Percentiles rank a stretch among this genome's conserved stretches.
Evolutionary conservation across 2,797 vertebrate species (phyloP).

Genomic region (Gallinago stenura): DNA sequence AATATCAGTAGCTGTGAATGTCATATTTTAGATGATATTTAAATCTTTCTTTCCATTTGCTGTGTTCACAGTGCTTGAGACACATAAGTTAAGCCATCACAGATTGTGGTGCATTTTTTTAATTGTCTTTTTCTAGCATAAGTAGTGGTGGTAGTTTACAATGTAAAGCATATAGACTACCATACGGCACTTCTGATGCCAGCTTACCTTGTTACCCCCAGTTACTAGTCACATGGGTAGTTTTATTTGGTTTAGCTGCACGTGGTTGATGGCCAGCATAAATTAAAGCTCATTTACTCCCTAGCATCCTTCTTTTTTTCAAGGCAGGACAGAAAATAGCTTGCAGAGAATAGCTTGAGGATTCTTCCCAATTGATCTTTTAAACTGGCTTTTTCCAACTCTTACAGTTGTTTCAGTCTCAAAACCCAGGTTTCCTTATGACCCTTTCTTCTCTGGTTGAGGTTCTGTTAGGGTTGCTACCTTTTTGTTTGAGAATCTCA

Average conservation of each 20-base stretch:
- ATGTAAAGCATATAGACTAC: background rate
- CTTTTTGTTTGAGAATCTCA: background rate
- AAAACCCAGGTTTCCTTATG: background rate
- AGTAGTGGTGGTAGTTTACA: background rate
- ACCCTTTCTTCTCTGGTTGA: background rate
- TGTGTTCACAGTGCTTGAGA: background rate
- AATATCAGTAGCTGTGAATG: constrained; percentile 42
- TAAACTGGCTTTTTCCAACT: background rate
- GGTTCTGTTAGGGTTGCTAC: background rate
- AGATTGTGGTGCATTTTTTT: background rate
- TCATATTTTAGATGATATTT: constrained; percentile 26
- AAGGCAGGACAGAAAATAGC: background rate
- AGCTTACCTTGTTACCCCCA: background rate
- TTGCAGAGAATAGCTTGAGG: background rate
- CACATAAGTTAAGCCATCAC: background rate
- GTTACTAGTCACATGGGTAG: background rate
- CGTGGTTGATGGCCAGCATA: fast-evolving
- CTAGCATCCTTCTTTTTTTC: background rate
- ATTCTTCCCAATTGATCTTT: background rate
- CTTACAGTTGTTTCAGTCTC: background rate
- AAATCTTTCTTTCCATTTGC: constrained; percentile 2
- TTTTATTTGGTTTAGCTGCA: background rate
- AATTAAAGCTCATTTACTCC: background rate
- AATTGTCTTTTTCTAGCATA: background rate
- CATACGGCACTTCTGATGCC: fast-evolving